Percentiles rank a stretch among this genome's conserved stretches.
These are phyloP conservation scores for Sinotaia quadrata DNA, from an alignment of 2,888 invertebrate species.

Conservation along the genomic window DNA sequence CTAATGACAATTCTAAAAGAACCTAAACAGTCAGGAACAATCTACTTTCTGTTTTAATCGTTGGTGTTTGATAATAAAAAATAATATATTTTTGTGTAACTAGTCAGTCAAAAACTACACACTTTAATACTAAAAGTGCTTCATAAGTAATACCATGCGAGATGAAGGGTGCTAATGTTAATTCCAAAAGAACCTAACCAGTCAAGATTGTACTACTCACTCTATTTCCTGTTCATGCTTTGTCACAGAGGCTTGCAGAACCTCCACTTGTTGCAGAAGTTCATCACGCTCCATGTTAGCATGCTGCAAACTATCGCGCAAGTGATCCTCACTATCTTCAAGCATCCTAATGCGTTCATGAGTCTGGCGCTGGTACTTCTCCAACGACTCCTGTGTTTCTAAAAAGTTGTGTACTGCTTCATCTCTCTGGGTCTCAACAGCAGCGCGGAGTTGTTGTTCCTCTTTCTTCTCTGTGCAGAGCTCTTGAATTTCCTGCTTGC, in stretches of 20 bases:
- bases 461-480: conserved; percentile 45
- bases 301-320: conserved; percentile 54
- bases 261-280: conserved; percentile 49
- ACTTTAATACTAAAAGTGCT: no score
- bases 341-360: conserved; percentile 60
- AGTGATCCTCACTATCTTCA: conserved; percentile 58
- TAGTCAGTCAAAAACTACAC: no score
- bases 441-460: conserved; percentile 50
- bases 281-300: conserved; percentile 62
- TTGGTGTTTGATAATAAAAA: no score
- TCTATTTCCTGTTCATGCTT: conserved; percentile 60
- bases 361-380: conserved; percentile 59
- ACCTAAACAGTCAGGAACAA: no score
- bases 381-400: conserved; percentile 59
- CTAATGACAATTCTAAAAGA: no score
- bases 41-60: no score
- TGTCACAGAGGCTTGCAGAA: conserved; percentile 52
- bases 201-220: conserved; percentile 36
- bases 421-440: conserved; percentile 61
- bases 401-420: conserved; percentile 62
- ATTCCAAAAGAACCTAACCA: no score
- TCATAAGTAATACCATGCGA: no score
- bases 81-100: no score
- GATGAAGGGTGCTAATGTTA: no score
- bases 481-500: conserved; percentile 47